Base-by-base conservation (phyloP, 35 echinoderm and acorn worm genomes). In the Apostichopus japonicus region DNA sequence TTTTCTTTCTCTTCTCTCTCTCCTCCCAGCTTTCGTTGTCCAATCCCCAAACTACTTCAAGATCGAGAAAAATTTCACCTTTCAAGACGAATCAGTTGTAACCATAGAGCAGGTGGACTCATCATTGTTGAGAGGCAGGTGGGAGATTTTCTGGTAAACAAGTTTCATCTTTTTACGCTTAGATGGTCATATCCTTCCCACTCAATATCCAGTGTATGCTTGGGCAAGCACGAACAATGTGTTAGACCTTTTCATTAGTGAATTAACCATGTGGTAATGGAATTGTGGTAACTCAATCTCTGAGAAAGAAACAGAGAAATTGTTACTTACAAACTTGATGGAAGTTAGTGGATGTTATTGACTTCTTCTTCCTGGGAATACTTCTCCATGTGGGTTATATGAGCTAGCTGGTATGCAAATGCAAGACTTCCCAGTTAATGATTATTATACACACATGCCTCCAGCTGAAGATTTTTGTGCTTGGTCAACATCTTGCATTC, bases 141-240 rank as follows among this genome's bases (percentile, higher is more conserved):
- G 63, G 63, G 63, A 67, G 63, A 67, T 67, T 67, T 67, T 67
- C 63, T 67, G 63, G 63, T 67, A 67, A 67, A 67, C 63, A 67
- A 67, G 63, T 15, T 67, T 67, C 19, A 67, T 19, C 63, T 15
- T 67, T 67, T 67, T 67, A 67, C 19, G 63, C 63, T 67, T 19
- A 67, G 19, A 67, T 67, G 63, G 19, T 0, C 63, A 4, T 67
- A 67, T 15, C 63, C 63, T 67, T 67, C 63, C 63, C 19, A 67
- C 11, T 11, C 63, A 15, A 15, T 65, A 11, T 67, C 11, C 63
- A 67, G 62, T 65, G 19, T 67, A 67, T 67, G 63, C 63, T 67
- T 67, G 63, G 63, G 63, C 63, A 67, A 67, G 63, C 63, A 67
- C 11, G 63, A 67, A 67, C 63, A 67, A 67, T 67, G 63, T 67